Percentiles rank a stretch among this genome's conserved stretches.
These are phyloP conservation scores for Limanda limanda DNA, from an alignment of 2,113 vertebrate species.

Conservation along the genomic window DNA sequence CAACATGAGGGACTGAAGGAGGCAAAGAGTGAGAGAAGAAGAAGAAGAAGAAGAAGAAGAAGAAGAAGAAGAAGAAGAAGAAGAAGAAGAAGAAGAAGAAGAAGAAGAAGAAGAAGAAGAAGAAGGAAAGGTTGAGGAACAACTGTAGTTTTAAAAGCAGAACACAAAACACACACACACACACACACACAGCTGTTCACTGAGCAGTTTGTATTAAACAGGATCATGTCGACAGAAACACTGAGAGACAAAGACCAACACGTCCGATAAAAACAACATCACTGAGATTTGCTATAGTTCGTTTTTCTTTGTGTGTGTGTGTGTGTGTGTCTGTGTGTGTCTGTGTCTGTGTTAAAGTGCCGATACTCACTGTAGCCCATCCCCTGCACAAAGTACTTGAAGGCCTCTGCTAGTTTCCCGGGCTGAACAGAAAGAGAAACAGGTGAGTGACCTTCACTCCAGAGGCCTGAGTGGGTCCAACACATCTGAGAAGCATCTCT, in stretches of 20 bases:
- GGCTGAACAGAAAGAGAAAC: constrained; percentile 66
- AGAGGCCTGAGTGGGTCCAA: no score
- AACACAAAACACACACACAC: constrained; percentile 19
- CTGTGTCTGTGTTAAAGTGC: neutral
- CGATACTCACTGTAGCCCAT: constrained; percentile 86
- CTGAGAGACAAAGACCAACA: neutral
- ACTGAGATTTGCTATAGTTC: no score
- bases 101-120: constrained; percentile 1
- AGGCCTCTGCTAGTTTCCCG: constrained; percentile 84
- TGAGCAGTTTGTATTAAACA: no score
- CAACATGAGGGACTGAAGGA: constrained; percentile 91
- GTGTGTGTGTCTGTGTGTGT: no score
- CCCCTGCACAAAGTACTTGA: constrained; percentile 87
- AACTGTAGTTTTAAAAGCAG: neutral
- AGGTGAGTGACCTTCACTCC: neutral
- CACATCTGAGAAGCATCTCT: neutral
- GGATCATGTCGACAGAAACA: no score
- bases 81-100: neutral
- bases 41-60: neutral
- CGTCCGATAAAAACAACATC: neutral
- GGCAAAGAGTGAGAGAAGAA: constrained; percentile 13
- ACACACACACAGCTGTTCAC: neutral
- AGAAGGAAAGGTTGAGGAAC: constrained; percentile 26
- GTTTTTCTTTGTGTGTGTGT: neutral
- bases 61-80: constrained; percentile 12